These are phyloP conservation scores for Osmoderma eremita DNA, from an alignment of 2,888 invertebrate species.

Conservation along the genomic window DNA sequence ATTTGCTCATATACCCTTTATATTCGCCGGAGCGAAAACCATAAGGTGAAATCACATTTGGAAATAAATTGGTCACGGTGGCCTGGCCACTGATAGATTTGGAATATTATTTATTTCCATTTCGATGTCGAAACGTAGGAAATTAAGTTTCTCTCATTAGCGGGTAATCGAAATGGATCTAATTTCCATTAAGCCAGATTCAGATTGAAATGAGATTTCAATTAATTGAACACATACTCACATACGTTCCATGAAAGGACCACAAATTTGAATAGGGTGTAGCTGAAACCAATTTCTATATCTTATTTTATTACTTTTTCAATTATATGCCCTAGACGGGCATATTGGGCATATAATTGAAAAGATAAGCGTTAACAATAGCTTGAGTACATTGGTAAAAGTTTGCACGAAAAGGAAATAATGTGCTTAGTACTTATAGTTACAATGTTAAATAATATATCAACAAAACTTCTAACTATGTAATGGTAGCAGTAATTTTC, in stretches of 20 bases:
- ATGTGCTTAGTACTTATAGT: too few species aligned
- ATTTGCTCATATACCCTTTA: background rate
- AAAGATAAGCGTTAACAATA: too few species aligned
- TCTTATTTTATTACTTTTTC: too few species aligned
- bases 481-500: too few species aligned
- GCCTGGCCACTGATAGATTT: background rate
- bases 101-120: constrained; percentile 26
- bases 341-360: too few species aligned
- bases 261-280: background rate
- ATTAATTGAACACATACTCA: constrained; percentile 7
- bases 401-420: too few species aligned
- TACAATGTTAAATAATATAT: too few species aligned
- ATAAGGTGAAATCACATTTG: constrained; percentile 2
- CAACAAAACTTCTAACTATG: too few species aligned
- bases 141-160: constrained; percentile 31
- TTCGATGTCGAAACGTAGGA: constrained; percentile 17
- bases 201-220: constrained; percentile 10
- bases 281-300: too few species aligned
- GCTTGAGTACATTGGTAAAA: too few species aligned
- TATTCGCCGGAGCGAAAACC: background rate
- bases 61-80: background rate
- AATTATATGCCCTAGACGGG: too few species aligned
- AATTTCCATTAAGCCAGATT: constrained; percentile 14
- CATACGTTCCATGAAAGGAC: background rate
- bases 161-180: constrained; percentile 24